Percentiles rank a stretch among this genome's conserved stretches.
phyloP scores from a whole-genome alignment of 2,797 vertebrate genomes.

The Cuculus canorus region DNA sequence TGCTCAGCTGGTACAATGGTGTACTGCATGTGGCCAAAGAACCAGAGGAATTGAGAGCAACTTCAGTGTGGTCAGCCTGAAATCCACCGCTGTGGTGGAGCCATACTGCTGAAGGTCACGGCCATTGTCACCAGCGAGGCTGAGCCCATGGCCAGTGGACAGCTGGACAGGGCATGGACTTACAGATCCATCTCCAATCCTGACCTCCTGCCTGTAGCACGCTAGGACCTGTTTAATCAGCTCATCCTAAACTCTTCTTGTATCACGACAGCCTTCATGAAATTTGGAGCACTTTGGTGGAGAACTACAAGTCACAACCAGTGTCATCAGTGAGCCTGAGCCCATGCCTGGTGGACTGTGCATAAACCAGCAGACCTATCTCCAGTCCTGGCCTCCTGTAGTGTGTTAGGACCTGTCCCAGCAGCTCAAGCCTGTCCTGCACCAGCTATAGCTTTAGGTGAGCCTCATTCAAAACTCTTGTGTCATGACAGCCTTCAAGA shows the following conservation, averaged over 20 bases:
- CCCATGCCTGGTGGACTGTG: not conserved
- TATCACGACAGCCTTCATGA: no score
- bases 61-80: fast-evolving
- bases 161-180: not conserved
- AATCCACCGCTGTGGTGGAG: not conserved
- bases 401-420: not conserved
- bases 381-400: not conserved
- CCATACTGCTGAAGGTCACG: fast-evolving
- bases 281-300: no score
- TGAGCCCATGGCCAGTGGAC: not conserved
- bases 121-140: not conserved
- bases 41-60: not conserved
- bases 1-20: not conserved
- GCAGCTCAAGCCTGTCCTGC: not conserved
- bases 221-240: not conserved
- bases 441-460: not conserved
- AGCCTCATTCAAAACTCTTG: not conserved
- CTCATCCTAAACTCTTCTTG: not conserved
- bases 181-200: not conserved
- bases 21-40: not conserved
- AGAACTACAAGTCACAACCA: not conserved
- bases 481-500: not conserved
- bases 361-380: not conserved
- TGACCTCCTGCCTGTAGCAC: not conserved
- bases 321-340: not conserved